phyloP scores from a whole-genome alignment of 2,797 vertebrate species.

The Hippoglossus hippoglossus region DNA sequence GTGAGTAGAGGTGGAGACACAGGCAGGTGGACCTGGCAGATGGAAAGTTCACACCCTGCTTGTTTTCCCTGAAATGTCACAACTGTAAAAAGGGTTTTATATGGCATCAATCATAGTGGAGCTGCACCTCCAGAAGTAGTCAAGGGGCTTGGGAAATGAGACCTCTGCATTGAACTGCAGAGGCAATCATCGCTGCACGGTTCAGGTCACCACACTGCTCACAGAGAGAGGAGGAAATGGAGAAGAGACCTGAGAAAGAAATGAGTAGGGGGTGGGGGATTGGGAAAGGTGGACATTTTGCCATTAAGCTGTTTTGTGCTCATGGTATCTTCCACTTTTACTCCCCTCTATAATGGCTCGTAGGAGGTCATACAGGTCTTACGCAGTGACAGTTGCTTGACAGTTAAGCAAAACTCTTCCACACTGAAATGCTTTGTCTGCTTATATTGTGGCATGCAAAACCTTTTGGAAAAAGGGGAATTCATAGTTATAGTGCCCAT shows the following conservation, averaged over 20 bases:
- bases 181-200: conserved; percentile 76
- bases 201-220: conserved; percentile 67
- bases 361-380: no score
- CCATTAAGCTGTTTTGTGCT: conserved; percentile 4
- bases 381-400: no score
- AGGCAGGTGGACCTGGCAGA: conserved; percentile 37
- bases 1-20: conserved; percentile 37
- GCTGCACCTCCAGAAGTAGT: conserved; percentile 75
- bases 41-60: conserved; percentile 73
- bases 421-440: no score
- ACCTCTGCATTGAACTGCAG: conserved; percentile 72
- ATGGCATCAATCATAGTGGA: conserved; percentile 77
- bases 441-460: no score
- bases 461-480: no score
- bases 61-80: conserved; percentile 84
- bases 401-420: no score
- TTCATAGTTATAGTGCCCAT: no score
- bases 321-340: conserved; percentile 10
- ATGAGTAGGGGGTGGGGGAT: conserved; percentile 25
- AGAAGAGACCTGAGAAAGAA: conserved; percentile 40
- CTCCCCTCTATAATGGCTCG: not conserved
- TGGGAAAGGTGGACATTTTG: conserved; percentile 20
- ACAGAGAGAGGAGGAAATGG: conserved; percentile 36
- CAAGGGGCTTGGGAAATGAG: conserved; percentile 70
- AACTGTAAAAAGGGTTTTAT: conserved; percentile 77